Percentiles rank a stretch among this genome's conserved stretches.
These are phyloP conservation scores for Eulemur albifrons DNA, from an alignment of 2,797 vertebrate genomes.

Conservation along the genomic window DNA sequence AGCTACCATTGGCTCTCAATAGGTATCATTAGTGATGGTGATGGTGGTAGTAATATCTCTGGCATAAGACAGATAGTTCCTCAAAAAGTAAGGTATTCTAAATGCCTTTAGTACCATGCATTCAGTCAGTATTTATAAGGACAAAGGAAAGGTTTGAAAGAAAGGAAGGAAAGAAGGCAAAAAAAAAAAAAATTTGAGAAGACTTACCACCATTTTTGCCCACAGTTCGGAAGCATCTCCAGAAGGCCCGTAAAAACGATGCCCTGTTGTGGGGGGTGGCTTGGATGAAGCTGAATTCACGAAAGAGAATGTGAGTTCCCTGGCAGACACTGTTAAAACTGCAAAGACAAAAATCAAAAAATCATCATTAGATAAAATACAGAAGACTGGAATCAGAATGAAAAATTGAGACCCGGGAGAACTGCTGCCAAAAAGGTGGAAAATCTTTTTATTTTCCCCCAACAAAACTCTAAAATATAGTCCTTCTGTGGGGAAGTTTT, in stretches of 20 bases:
- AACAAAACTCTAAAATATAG: constrained; percentile 31
- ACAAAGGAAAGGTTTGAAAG: neutral
- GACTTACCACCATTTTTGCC: constrained; percentile 95
- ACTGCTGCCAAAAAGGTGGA: constrained; percentile 51
- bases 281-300: constrained; percentile 94
- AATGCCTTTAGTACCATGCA: neutral
- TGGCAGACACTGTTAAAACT: constrained; percentile 97
- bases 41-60: neutral
- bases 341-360: constrained; percentile 73
- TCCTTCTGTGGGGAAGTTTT: constrained; percentile 38
- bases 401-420: constrained; percentile 56
- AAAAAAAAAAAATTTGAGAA: neutral
- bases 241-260: constrained; percentile 95
- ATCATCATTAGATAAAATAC: constrained; percentile 44
- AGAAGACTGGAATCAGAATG: constrained; percentile 65
- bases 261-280: constrained; percentile 94
- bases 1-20: neutral
- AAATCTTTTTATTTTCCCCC: constrained; percentile 38
- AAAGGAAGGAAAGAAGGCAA: neutral
- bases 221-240: constrained; percentile 96
- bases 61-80: neutral
- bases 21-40: neutral
- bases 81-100: neutral
- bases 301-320: constrained; percentile 96
- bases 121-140: neutral